Conservation (phyloP, 2,113 vertebrate genomes). For the Isichthys henryi region DNA sequence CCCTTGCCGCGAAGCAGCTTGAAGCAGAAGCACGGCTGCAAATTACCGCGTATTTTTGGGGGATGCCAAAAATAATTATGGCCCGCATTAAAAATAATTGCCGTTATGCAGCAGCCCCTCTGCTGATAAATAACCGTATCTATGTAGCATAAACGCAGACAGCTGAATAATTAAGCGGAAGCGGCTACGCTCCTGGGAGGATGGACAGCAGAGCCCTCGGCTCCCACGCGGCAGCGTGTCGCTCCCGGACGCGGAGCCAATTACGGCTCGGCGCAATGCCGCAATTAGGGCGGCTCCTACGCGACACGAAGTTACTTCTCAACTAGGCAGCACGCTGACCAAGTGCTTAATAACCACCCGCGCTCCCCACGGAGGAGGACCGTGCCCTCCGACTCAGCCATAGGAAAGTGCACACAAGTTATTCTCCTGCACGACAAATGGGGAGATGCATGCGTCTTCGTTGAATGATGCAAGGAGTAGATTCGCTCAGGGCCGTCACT, state of each 20-base stretch:
- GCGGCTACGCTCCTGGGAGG: neutral
- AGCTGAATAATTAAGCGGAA: neutral
- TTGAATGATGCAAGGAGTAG: neutral
- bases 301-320: neutral
- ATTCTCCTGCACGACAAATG: neutral
- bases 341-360: neutral
- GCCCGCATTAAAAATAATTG: neutral
- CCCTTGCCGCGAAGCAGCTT: neutral
- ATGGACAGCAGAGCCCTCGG: neutral
- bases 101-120: neutral
- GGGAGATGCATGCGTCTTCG: neutral
- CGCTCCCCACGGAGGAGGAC: neutral
- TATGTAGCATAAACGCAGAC: neutral
- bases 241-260: neutral
- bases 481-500: neutral
- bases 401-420: neutral
- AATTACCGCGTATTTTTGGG: neutral
- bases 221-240: neutral
- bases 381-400: neutral
- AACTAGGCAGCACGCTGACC: neutral
- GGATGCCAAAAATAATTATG: neutral
- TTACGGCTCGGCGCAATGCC: neutral
- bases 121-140: neutral
- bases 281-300: neutral
- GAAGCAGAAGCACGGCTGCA: neutral